Evolutionary conservation across 2,113 vertebrate species (phyloP).

Genomic region (western clawed frog (Xenopus tropicalis)): DNA sequence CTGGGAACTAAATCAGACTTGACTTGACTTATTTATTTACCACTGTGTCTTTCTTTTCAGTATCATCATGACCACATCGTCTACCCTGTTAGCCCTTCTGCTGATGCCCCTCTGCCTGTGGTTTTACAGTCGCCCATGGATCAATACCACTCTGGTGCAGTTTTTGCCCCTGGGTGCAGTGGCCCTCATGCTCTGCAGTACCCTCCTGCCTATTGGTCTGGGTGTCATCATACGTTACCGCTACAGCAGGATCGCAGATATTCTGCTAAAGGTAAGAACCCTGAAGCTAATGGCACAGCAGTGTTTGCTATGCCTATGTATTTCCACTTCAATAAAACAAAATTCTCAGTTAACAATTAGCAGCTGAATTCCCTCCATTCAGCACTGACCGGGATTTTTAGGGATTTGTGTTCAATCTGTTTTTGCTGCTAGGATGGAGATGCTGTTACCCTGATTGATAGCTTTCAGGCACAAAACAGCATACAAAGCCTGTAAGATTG

Average conservation of each 20-base stretch:
- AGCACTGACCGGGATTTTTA: too few relatives aligned
- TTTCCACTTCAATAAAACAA: too few relatives aligned
- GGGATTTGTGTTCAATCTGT: too few relatives aligned
- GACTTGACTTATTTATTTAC: too few relatives aligned
- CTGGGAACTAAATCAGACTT: too few relatives aligned
- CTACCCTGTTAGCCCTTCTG: conserved; percentile 85
- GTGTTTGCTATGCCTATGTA: neutral
- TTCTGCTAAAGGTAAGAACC: conserved; percentile 82
- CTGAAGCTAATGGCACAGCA: too few relatives aligned
- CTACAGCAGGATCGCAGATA: conserved; percentile 76
- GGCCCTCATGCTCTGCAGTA: conserved; percentile 89
- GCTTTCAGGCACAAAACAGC: conserved; percentile 1
- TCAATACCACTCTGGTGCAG: conserved; percentile 86
- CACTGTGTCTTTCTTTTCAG: conserved; percentile 55
- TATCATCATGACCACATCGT: conserved; percentile 97
- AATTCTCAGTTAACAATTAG: too few relatives aligned
- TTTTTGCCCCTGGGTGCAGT: conserved; percentile 89
- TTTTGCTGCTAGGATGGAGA: too few relatives aligned
- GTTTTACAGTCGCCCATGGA: conserved; percentile 94
- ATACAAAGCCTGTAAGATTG: conserved; percentile 2
- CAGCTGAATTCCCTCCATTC: too few relatives aligned
- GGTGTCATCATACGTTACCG: conserved; percentile 84
- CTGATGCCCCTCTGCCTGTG: conserved; percentile 95
- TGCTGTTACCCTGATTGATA: neutral
- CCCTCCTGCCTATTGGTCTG: conserved; percentile 86